Percentiles rank a stretch among this genome's conserved stretches.
Evolutionary conservation across 2,797 vertebrate genomes (phyloP).

Genomic region (Aeoliscus strigatus): DNA sequence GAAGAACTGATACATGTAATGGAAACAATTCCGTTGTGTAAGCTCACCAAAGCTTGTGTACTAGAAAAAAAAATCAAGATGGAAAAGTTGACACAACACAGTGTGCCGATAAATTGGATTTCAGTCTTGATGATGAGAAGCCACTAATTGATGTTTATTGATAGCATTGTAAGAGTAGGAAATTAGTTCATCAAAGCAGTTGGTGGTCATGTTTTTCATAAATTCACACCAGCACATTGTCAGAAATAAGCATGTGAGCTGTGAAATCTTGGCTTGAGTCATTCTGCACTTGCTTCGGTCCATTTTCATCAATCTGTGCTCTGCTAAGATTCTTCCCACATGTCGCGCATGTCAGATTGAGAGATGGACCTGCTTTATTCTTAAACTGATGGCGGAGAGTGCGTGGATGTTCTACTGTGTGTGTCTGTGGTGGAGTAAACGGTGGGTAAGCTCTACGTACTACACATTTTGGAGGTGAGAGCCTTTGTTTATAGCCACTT

Average conservation of each 20-base stretch:
- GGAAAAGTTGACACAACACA: conserved; percentile 7
- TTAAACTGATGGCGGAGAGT: conserved; percentile 39
- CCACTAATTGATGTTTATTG: conserved; percentile 30
- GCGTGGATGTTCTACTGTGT: conserved; percentile 33
- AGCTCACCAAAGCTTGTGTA: conserved; percentile 8
- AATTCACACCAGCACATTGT: conserved; percentile 25
- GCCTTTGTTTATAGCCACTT: conserved; percentile 62
- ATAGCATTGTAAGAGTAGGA: conserved; percentile 37
- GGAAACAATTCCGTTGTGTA: too few relatives aligned
- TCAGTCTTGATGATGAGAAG: conserved; percentile 2
- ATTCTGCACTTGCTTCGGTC: conserved; percentile 28
- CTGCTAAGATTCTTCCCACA: conserved; percentile 59
- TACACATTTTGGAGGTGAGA: conserved; percentile 61
- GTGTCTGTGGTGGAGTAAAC: conserved; percentile 45
- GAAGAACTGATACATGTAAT: too few relatives aligned
- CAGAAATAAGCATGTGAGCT: conserved; percentile 38
- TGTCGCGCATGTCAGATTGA: conserved; percentile 58
- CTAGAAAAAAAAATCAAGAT: neutral
- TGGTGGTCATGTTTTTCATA: conserved; percentile 29
- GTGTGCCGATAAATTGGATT: conserved; percentile 1
- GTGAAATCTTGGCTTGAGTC: conserved; percentile 28
- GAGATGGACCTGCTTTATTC: conserved; percentile 56
- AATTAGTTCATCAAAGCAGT: conserved; percentile 18
- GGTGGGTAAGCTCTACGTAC: conserved; percentile 37
- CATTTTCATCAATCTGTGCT: conserved; percentile 25